Conservation (phyloP, 1,140 invertebrate genomes). For the Nomia melanderi region DNA sequence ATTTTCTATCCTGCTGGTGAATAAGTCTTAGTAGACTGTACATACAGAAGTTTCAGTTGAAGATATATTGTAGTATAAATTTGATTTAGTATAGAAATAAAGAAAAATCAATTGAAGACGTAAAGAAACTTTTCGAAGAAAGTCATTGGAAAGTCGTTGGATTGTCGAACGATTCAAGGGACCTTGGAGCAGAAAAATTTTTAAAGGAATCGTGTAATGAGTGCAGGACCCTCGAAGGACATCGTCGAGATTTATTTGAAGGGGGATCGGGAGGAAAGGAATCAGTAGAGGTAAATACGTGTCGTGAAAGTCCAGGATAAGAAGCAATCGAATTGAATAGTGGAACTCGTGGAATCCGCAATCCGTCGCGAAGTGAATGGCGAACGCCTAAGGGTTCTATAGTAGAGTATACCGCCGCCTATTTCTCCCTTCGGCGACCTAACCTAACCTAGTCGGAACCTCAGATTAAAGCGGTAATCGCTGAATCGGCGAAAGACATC, state of each 20-base stretch:
- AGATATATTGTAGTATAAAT: no score
- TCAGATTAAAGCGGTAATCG: slow-evolving; percentile 64
- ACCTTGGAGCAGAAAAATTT: not conserved
- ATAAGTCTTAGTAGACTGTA: no score
- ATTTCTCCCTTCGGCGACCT: slow-evolving; percentile 40
- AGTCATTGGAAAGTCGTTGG: not conserved
- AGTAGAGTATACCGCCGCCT: slow-evolving; percentile 36
- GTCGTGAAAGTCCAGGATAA: slow-evolving; percentile 65
- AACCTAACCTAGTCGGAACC: slow-evolving; percentile 51
- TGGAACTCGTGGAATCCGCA: slow-evolving; percentile 77
- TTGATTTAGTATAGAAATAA: no score
- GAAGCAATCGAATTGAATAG: slow-evolving; percentile 72
- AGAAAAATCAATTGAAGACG: no score
- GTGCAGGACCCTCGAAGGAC: slow-evolving; percentile 1
- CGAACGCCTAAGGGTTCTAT: slow-evolving; percentile 68
- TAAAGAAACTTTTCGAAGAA: not conserved
- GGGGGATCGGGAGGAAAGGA: slow-evolving; percentile 52
- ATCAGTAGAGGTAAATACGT: slow-evolving; percentile 66
- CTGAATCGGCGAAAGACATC: slow-evolving; percentile 60
- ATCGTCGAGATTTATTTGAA: slow-evolving; percentile 26
- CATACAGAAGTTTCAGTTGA: no score
- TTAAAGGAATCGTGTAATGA: slow-evolving; percentile 12
- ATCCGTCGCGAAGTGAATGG: slow-evolving; percentile 75
- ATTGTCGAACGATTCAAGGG: not conserved
- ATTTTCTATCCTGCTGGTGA: no score